Percentiles rank a stretch among this genome's conserved stretches.
phyloP scores from a whole-genome alignment of 2,888 invertebrate species.

The Caenorhabditis virilis region DNA sequence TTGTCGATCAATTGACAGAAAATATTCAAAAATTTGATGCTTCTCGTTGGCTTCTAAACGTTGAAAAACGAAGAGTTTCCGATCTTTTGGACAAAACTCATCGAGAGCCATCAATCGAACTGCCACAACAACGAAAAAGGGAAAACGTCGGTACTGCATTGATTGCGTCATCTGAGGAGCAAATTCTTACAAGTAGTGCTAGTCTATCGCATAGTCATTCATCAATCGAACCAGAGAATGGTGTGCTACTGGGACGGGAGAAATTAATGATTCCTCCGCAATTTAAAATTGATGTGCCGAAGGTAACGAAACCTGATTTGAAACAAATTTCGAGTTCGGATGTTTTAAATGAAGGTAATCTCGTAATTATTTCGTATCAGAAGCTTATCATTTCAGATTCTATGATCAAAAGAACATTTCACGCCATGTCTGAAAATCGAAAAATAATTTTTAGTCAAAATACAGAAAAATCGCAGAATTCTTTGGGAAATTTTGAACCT shows the following conservation, averaged over 20 bases:
- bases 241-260: background rate
- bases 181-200: background rate
- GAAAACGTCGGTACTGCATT: too few species aligned
- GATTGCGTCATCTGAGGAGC: background rate
- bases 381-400: constrained; percentile 24
- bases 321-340: background rate
- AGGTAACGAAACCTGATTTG: too few species aligned
- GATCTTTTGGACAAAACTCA: constrained; percentile 31
- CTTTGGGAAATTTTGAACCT: too few species aligned
- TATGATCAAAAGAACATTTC: constrained; percentile 1
- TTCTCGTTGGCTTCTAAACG: constrained; percentile 32
- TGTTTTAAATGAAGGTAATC: background rate
- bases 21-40: constrained; percentile 28
- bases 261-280: background rate
- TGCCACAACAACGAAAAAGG: too few species aligned
- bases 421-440: background rate
- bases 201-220: background rate
- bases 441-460: constrained; percentile 7
- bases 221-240: background rate
- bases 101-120: constrained; percentile 15
- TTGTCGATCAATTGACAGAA: constrained; percentile 15
- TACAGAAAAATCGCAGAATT: background rate
- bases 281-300: too few species aligned
- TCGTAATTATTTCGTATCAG: background rate
- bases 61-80: constrained; percentile 28